phyloP scores from a whole-genome alignment of 2,113 vertebrate species.

The Lethenteron reissneri region DNA sequence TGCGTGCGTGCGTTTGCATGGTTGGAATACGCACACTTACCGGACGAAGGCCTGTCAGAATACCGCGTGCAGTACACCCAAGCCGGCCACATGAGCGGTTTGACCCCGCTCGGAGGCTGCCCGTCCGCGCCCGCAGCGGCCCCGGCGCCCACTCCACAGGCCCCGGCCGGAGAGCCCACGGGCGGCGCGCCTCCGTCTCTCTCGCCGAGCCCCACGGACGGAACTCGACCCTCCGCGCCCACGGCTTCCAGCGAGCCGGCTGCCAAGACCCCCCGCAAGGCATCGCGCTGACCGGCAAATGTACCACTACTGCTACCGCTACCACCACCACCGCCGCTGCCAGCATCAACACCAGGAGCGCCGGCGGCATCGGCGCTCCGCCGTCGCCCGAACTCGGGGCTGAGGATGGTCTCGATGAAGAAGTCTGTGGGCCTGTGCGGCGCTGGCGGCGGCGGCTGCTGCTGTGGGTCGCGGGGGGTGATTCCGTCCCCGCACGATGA shows the following conservation, averaged over 20 bases:
- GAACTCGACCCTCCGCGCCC: too few relatives aligned
- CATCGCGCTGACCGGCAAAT: too few relatives aligned
- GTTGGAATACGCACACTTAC: conserved; percentile 25
- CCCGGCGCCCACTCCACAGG: neutral
- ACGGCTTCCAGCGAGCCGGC: too few relatives aligned
- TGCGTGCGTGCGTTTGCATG: neutral
- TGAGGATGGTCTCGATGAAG: conserved; percentile 5
- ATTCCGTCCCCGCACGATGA: too few relatives aligned
- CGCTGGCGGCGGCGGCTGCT: neutral
- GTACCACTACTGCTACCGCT: neutral
- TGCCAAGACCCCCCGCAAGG: too few relatives aligned
- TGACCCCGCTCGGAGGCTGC: neutral
- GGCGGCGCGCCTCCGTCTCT: neutral
- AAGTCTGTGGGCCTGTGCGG: conserved; percentile 2
- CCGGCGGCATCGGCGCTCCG: neutral
- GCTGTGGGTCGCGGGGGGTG: too few relatives aligned
- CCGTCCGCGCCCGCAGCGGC: neutral
- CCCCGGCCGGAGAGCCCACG: neutral
- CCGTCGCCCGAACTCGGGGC: neutral
- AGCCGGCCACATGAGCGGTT: conserved; percentile 74
- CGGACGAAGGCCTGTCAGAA: conserved; percentile 92
- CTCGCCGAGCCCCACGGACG: too few relatives aligned
- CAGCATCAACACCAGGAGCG: neutral
- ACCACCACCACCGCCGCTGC: neutral
- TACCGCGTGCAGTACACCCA: conserved; percentile 98